These are phyloP conservation scores for Garra rufa DNA, from an alignment of 2,113 vertebrate genomes.

Conservation along the genomic window DNA sequence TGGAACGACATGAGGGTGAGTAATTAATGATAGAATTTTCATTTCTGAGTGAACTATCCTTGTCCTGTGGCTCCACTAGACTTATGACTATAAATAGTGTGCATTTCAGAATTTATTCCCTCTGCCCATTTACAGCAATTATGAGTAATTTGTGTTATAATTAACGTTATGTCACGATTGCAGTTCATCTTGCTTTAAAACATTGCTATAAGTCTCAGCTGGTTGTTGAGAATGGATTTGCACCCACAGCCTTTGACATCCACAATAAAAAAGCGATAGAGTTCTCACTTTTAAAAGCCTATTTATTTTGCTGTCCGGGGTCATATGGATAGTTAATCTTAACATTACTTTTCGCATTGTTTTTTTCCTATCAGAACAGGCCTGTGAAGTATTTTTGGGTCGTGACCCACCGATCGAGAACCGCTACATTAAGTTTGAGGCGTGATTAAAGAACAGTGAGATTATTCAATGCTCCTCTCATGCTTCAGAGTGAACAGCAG, in stretches of 20 bases:
- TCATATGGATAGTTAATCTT: not conserved
- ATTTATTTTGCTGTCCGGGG: not conserved
- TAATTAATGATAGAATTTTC: too few relatives aligned
- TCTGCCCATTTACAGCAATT: not conserved
- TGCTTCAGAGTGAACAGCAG: conserved; percentile 27
- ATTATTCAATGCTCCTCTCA: conserved; percentile 21
- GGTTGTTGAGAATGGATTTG: not conserved
- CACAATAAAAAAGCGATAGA: not conserved
- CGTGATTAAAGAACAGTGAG: conserved; percentile 20
- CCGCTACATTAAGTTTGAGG: not conserved
- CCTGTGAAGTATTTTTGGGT: not conserved
- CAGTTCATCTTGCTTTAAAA: not conserved
- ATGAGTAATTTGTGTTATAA: not conserved
- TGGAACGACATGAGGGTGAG: too few relatives aligned
- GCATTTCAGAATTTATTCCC: not conserved
- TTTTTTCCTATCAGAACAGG: not conserved
- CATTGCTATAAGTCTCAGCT: not conserved
- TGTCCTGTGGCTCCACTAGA: not conserved
- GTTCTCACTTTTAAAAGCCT: not conserved
- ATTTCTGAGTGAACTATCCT: too few relatives aligned
- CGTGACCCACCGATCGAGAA: not conserved
- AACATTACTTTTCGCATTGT: not conserved
- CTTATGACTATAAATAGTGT: not conserved
- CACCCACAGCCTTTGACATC: not conserved
- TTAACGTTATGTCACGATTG: not conserved